Percentiles rank a stretch among this genome's conserved stretches.
Conservation (phyloP, 2,113 vertebrate genomes). For the Scytalopus superciliaris region DNA sequence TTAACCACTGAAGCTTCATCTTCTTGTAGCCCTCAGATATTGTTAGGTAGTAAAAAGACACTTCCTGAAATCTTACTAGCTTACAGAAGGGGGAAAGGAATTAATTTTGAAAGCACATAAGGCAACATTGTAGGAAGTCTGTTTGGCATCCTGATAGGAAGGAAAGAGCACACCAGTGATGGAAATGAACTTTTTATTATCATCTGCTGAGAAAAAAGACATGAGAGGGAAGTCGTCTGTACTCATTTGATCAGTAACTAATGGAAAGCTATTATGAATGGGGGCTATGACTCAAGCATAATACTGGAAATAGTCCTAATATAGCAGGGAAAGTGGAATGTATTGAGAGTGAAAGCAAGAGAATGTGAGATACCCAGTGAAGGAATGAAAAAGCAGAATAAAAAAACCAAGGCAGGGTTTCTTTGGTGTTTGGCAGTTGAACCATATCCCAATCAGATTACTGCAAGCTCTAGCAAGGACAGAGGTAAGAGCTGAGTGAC, state of each 20-base stretch:
- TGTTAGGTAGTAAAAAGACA: neutral
- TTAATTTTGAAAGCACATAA: neutral
- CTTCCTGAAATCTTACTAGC: neutral
- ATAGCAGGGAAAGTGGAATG: neutral
- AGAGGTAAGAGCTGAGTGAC: neutral
- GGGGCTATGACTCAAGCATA: neutral
- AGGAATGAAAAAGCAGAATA: neutral
- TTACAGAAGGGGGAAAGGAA: neutral
- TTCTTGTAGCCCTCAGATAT: neutral
- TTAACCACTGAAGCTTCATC: neutral
- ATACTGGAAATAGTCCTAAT: neutral
- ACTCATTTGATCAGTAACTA: neutral
- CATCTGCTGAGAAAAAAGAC: neutral
- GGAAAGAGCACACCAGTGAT: neutral
- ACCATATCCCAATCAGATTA: neutral
- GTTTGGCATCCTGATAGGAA: neutral
- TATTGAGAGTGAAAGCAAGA: neutral
- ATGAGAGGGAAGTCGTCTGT: neutral
- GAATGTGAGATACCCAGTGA: accelerated
- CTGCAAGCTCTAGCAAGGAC: neutral
- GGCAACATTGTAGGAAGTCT: neutral
- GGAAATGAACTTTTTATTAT: neutral
- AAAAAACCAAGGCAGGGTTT: neutral
- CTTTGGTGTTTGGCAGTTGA: neutral
- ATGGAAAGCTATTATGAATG: neutral